These are phyloP conservation scores for Burhinus oedicnemus DNA, from an alignment of 2,113 vertebrate genomes.

Conservation along the genomic window DNA sequence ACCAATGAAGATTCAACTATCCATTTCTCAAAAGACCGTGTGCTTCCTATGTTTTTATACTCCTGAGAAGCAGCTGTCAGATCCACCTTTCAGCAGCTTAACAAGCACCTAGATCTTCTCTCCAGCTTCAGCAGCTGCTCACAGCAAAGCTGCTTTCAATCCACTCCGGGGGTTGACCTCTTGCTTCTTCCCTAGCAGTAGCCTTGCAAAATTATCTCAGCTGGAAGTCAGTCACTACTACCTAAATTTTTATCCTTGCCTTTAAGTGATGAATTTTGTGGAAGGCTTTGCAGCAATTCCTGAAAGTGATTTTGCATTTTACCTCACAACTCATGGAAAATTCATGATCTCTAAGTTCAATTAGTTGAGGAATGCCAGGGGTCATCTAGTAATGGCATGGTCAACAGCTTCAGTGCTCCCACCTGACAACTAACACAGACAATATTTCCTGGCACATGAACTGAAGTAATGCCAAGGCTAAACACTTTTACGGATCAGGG, in stretches of 20 bases:
- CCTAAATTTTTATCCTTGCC: neutral
- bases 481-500: neutral
- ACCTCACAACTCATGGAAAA: neutral
- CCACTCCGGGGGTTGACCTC: neutral
- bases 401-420: neutral
- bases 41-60: neutral
- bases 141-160: neutral
- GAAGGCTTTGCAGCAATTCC: neutral
- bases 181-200: neutral
- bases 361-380: neutral
- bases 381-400: rapidly evolving
- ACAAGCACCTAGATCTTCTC: neutral
- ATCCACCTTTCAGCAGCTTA: neutral
- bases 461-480: neutral
- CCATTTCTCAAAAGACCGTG: rapidly evolving
- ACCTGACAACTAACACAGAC: neutral
- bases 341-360: neutral
- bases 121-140: neutral
- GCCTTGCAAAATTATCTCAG: neutral
- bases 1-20: neutral
- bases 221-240: neutral
- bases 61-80: neutral
- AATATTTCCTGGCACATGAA: neutral
- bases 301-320: neutral
- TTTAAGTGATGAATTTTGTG: neutral